Conservation (phyloP, 2,888 invertebrate species). For the Agrochola lychnidis region DNA sequence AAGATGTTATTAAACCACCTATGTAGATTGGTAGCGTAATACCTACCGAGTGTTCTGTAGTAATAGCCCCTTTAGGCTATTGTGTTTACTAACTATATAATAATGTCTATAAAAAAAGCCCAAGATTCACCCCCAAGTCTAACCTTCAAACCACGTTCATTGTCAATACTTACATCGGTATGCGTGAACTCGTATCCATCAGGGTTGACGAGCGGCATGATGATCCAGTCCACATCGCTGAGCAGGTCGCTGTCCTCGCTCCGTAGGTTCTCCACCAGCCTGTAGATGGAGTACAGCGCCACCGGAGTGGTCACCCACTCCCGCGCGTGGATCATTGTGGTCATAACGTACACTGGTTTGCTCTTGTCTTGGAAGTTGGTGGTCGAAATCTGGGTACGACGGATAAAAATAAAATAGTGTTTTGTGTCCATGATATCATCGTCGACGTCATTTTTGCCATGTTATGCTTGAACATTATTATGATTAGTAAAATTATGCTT, state of each 20-base stretch:
- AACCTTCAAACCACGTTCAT: too few relatives aligned
- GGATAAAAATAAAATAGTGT: neutral
- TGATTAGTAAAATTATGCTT: too few relatives aligned
- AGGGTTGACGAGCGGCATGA: slow-evolving; percentile 93
- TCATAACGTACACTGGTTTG: slow-evolving; percentile 89
- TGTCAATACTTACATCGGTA: slow-evolving; percentile 86
- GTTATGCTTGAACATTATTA: too few relatives aligned
- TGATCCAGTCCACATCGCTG: slow-evolving; percentile 92
- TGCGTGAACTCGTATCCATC: slow-evolving; percentile 93
- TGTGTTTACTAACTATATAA: neutral
- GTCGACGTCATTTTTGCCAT: neutral
- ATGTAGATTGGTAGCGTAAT: neutral
- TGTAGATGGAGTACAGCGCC: slow-evolving; percentile 90
- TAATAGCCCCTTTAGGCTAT: neutral
- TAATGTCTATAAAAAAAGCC: neutral
- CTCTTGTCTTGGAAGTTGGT: slow-evolving; percentile 81
- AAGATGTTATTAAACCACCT: neutral
- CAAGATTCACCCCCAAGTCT: neutral
- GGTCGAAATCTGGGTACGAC: slow-evolving; percentile 88
- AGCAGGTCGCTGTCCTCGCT: slow-evolving; percentile 83
- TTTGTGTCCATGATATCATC: neutral
- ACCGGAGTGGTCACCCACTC: slow-evolving; percentile 93
- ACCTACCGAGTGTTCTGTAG: neutral
- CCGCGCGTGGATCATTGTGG: slow-evolving; percentile 92
- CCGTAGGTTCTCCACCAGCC: slow-evolving; percentile 88